Evolutionary conservation across 2,888 invertebrate genomes (phyloP), one percentile per base, ranked within the genome.

Genomic region (Monoplex corrugatus): DNA sequence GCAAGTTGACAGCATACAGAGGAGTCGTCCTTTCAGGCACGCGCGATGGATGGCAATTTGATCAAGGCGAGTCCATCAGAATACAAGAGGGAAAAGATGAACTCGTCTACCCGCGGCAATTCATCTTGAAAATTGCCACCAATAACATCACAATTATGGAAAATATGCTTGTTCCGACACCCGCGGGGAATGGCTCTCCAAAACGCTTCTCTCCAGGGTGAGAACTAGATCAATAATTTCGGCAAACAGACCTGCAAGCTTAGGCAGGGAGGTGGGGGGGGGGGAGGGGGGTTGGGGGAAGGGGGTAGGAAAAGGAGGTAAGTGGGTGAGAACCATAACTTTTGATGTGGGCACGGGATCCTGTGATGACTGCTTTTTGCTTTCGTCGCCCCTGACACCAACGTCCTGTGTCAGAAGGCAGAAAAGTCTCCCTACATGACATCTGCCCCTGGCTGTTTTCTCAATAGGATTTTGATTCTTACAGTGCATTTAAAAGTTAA

Each of bases 51-150:
- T 68, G n/a, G 19, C 68, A 28, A 28, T 28, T 68, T 68, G 68
- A 68, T 68, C 6, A 8, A n/a, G 68, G 68, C 68, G n/a, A 68
- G 68, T 68, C 68, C 68, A 68, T 68, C 68, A 68, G 28, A 19
- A n/a, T 68, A 68, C 68, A 6, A n/a, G 28, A 23, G 28, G 28
- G 68, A 28, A 28, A n/a, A 68, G 68, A 13, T 68, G 68, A 68
- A 68, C 23, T 68, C 23, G 23, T 68, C 68, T 28, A 28, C 68
- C 68, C 28, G 68, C 16, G n/a, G 68, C 68, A 68, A 68, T 68
- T 68, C n/a, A 68, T 68, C 68, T 68, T 68, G 68, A 68, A 68
- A 68, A n/a, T 68, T 68, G 68, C 68, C 28, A 68, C 68, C 68
- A 68, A 68, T 28, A 68, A 68, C 68, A 28, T 68, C 68, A 68